phyloP scores from a whole-genome alignment of 2,113 vertebrate genomes.

The Tychaedon coryphoeus region DNA sequence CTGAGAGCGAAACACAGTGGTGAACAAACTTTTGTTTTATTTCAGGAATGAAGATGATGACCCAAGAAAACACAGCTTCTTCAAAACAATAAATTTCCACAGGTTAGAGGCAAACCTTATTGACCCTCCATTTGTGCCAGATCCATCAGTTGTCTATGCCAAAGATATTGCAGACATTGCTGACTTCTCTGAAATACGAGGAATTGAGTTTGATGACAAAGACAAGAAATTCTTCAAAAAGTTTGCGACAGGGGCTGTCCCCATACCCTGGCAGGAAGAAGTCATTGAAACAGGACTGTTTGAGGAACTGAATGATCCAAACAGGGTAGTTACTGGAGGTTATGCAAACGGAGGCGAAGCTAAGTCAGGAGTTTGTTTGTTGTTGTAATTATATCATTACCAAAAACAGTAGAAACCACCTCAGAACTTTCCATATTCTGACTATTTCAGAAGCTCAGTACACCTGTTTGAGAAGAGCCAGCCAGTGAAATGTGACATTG shows the following conservation, averaged over 20 bases:
- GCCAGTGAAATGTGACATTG: background rate
- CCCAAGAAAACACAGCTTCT: slow-evolving; percentile 89
- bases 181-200: slow-evolving; percentile 89
- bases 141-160: slow-evolving; percentile 90
- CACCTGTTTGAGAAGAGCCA: background rate
- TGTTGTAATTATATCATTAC: slow-evolving; percentile 72
- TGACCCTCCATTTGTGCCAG: slow-evolving; percentile 86
- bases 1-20: background rate
- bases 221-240: slow-evolving; percentile 89
- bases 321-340: slow-evolving; percentile 68
- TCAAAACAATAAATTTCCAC: slow-evolving; percentile 88
- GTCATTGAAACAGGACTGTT: slow-evolving; percentile 89
- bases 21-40: slow-evolving; percentile 26
- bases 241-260: slow-evolving; percentile 84
- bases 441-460: background rate
- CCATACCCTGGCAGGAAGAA: slow-evolving; percentile 88
- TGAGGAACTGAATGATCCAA: slow-evolving; percentile 82
- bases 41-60: slow-evolving; percentile 79
- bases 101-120: slow-evolving; percentile 87
- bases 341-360: slow-evolving; percentile 63
- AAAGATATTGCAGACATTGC: slow-evolving; percentile 89
- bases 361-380: slow-evolving; percentile 79
- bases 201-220: slow-evolving; percentile 86
- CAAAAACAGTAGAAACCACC: background rate
- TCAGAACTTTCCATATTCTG: background rate